phyloP scores from a whole-genome alignment of 2,888 invertebrate species.

The Clivina fossor region DNA sequence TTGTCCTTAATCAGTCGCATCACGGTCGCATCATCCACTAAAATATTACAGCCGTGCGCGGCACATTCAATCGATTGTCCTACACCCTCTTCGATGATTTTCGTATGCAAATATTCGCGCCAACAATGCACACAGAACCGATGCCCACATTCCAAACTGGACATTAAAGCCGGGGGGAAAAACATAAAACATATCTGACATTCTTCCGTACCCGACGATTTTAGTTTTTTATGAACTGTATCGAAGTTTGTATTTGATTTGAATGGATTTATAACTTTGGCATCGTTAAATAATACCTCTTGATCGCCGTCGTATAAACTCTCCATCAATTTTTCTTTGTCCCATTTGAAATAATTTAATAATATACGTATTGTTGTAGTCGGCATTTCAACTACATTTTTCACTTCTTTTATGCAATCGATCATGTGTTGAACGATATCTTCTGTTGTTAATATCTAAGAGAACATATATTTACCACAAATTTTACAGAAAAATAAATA shows the following conservation, averaged over 20 bases:
- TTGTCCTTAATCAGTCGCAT: slow-evolving; percentile 87
- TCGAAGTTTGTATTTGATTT: slow-evolving; percentile 55
- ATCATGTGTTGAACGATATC: slow-evolving; percentile 98
- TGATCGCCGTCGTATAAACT: slow-evolving; percentile 94
- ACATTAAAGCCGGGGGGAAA: slow-evolving; percentile 81
- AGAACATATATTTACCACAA: slow-evolving; percentile 1
- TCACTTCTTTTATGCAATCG: slow-evolving; percentile 96
- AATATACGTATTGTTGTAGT: slow-evolving; percentile 90
- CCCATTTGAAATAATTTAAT: slow-evolving; percentile 98
- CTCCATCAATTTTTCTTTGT: slow-evolving; percentile 98
- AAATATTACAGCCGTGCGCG: slow-evolving; percentile 94
- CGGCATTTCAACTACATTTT: slow-evolving; percentile 90
- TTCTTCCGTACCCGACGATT: slow-evolving; percentile 78
- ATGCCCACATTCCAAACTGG: slow-evolving; percentile 95
- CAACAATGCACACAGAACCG: slow-evolving; percentile 94
- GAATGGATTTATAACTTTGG: slow-evolving; percentile 93
- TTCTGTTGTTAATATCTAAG: slow-evolving; percentile 79
- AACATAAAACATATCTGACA: slow-evolving; percentile 92
- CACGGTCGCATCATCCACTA: slow-evolving; percentile 96
- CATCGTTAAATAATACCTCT: slow-evolving; percentile 90
- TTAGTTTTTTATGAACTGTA: slow-evolving; percentile 50
- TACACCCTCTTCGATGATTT: slow-evolving; percentile 97
- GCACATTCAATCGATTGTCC: slow-evolving; percentile 97
- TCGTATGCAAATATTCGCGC: slow-evolving; percentile 96
- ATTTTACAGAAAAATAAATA: not conserved